Evolutionary conservation across 2,113 vertebrate genomes (phyloP).

Genomic region (Erinaceus europaeus): DNA sequence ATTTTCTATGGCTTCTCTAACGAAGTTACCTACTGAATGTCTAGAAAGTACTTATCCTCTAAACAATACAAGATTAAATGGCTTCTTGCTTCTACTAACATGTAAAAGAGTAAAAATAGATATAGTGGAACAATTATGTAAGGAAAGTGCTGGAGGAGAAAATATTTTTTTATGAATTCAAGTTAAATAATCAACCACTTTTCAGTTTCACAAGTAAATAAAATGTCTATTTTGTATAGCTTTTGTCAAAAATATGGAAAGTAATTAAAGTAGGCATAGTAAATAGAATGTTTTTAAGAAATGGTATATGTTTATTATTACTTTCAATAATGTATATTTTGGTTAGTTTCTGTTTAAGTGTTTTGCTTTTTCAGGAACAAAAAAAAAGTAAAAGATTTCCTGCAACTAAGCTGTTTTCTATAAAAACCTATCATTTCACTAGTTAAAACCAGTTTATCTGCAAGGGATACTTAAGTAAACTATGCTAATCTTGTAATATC

Average conservation of each 20-base stretch:
- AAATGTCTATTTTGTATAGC: background rate
- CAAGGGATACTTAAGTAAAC: no score
- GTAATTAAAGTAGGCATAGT: background rate
- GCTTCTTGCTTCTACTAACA: slow-evolving; percentile 2
- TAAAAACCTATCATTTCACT: background rate
- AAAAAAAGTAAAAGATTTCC: slow-evolving; percentile 11
- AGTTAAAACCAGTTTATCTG: background rate
- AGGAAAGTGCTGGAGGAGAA: background rate
- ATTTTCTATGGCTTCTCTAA: background rate
- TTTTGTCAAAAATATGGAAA: background rate
- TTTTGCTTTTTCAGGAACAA: background rate
- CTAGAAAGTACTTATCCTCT: background rate
- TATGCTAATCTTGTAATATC: no score
- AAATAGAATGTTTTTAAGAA: background rate
- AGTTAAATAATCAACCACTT: no score
- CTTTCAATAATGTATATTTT: background rate
- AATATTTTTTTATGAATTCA: background rate
- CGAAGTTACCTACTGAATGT: background rate
- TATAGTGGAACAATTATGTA: background rate
- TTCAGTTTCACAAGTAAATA: no score
- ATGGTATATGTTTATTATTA: background rate
- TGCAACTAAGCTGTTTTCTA: background rate
- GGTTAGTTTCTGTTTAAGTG: background rate
- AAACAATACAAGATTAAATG: slow-evolving; percentile 23
- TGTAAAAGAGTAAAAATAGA: background rate